phyloP scores from a whole-genome alignment of 2,888 invertebrate species.

The Antheraea assamensis region DNA sequence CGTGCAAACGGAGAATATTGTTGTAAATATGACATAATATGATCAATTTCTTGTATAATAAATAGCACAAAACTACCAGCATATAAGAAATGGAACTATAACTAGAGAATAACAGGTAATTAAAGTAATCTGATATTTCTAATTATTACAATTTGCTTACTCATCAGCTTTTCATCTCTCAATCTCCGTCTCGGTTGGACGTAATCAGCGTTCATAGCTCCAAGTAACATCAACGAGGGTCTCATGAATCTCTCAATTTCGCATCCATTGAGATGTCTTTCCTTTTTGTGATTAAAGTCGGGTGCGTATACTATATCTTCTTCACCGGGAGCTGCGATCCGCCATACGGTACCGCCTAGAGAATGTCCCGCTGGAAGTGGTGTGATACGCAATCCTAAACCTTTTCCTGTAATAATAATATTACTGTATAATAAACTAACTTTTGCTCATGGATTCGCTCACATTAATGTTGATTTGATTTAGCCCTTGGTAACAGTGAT shows the following conservation, averaged over 20 bases:
- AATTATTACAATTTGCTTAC: slow-evolving; percentile 71
- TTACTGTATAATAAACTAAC: background rate
- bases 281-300: slow-evolving; percentile 99
- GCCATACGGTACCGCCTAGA: slow-evolving; percentile 99
- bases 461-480: too few relatives aligned
- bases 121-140: too few relatives aligned
- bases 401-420: slow-evolving; percentile 86
- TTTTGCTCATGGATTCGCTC: background rate
- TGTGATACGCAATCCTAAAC: slow-evolving; percentile 96
- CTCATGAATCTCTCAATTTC: slow-evolving; percentile 94
- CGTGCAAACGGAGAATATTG: too few relatives aligned
- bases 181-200: slow-evolving; percentile 94
- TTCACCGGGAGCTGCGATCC: slow-evolving; percentile 98
- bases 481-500: too few relatives aligned
- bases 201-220: slow-evolving; percentile 97
- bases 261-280: slow-evolving; percentile 97
- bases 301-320: slow-evolving; percentile 99
- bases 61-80: too few relatives aligned
- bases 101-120: too few relatives aligned
- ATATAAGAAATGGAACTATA: too few relatives aligned
- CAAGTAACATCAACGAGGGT: slow-evolving; percentile 96
- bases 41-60: too few relatives aligned
- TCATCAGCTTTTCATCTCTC: slow-evolving; percentile 98
- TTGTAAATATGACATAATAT: too few relatives aligned
- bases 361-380: slow-evolving; percentile 98